Evolutionary conservation across 2,113 vertebrate genomes (phyloP), one percentile per base, ranked within the genome.

Genomic region (Podocnemis expansa): DNA sequence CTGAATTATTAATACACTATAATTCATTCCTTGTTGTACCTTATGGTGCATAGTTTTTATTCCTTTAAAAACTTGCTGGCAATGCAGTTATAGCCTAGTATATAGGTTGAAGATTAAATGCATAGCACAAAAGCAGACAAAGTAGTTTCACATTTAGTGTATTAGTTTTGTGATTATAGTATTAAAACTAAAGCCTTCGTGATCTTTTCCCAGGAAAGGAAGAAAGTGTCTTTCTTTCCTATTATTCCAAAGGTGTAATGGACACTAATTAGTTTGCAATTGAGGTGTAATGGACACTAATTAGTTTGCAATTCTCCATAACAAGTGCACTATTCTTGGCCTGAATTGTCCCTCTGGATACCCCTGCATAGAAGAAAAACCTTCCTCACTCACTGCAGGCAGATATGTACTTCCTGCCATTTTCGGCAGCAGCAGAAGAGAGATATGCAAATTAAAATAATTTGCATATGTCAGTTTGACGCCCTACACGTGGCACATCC

Each of bases 181-280:
- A 81, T 38, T 70, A 70, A 70, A 70, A 70, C 5, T 70, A n/a
- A n/a, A 70, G 96, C 84, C 93, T 96, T 92, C 96, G 92, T 56
- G 80, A 83, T 91, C 91, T 94, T 97, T 97, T 96, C 93, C 54
- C 96, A 96, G 95, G 97, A 96, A 82, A 79, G 88, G 58, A 96
- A 96, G 93, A 91, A 92, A 92, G 93, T n/a, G n/a, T 67, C 63
- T 21, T 67, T 67, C 63, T 67, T 67, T 67, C 91, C 92, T 94
- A 94, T 94, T 97, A 75, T 95, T 96, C 92, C 93, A 97, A 96
- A 88, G 91, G 38, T 89, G 96, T 91, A 94, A 94, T 91, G 34
- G 92, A 78, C 90, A 73, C 55, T 94, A 93, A 96, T 95, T 96
- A 49, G 27, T 16, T 56, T 49, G 27, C 84, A 54, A 22, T 85